Evolutionary conservation across 2,113 vertebrate genomes (phyloP).

Genomic region (Desmodus rotundus): DNA sequence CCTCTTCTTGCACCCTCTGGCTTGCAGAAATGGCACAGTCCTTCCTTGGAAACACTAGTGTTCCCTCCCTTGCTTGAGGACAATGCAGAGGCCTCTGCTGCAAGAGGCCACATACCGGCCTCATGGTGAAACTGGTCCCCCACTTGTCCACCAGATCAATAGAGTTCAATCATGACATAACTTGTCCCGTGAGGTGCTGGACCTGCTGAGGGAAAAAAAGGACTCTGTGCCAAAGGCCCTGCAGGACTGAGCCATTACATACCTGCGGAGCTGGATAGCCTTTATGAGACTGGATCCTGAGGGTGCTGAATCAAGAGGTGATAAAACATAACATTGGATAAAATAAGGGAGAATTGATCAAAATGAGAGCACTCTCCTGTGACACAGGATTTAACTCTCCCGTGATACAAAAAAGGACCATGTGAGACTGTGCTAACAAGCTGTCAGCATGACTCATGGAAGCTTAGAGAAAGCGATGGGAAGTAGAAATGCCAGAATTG

Average conservation of each 20-base stretch:
- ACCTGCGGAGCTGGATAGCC: not conserved
- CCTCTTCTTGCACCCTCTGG: accelerated
- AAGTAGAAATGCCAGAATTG: not conserved
- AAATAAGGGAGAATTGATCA: conserved; percentile 24
- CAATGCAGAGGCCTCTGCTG: not conserved
- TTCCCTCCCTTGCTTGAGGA: not conserved
- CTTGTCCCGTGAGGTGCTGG: not conserved
- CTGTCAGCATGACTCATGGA: not conserved
- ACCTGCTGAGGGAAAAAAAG: not conserved
- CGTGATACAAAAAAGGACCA: not conserved
- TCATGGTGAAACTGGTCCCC: not conserved
- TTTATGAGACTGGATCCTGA: not conserved
- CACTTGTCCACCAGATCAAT: not conserved
- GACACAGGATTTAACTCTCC: conserved; percentile 3
- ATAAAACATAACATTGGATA: not conserved
- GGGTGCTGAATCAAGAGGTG: not conserved
- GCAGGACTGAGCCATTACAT: not conserved
- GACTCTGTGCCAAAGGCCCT: not conserved
- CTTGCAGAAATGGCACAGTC: not conserved
- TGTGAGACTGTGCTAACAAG: conserved; percentile 36
- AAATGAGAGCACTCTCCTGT: not conserved
- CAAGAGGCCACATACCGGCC: not conserved
- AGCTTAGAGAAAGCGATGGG: not conserved
- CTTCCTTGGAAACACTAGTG: not conserved
- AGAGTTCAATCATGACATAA: not conserved